Base-by-base conservation (phyloP, 2,797 vertebrate species). In the Trachurus trachurus region DNA sequence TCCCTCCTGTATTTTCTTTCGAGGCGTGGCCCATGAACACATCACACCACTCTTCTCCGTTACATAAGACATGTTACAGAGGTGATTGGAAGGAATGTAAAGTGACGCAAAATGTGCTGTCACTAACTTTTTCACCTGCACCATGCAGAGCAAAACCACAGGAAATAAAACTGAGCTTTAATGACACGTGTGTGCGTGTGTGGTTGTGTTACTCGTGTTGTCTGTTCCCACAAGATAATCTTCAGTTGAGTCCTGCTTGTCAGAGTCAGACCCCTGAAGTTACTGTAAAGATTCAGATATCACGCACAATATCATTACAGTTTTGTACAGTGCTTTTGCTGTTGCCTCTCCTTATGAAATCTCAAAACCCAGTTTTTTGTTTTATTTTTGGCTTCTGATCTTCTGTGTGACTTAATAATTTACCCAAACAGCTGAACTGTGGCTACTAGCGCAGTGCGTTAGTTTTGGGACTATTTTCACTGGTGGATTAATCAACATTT, bases 1-100 rank as follows among this genome's bases (percentile, higher is more conserved):
- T 58, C 7, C 49, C 12, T 2, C 44, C 45, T 49, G 13, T 12
- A 64, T 16, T 47, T 6, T 42, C 12, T 4, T 16, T 63, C 2
- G 17, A 60, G 72, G 72, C 5, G 56, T 54, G 56, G 64, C 5
- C 47, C 2, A 5, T 52, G 0, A 42, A 53, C 72, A 4, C 72
- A 53, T 42, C 63, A 60, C 1, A 3, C 26, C 39, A 52, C 31
- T 44, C 54, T 15, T 15, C 42, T 31, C 19, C 19, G 31, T 53
- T 53, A 22, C 45, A 31, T 34, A 52, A 52, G 9, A 0, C 10
- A 1, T 13, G 50, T 11, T 6, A 1, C 52, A n/a, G 42, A 58
- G 42, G 3, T 26, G 52, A 56, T 1, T 64, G 50, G 42, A 11
- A 8, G 42, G 45, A 10, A 17, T n/a, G 47, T 15, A 45, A 22